Conservation (phyloP, 2,888 invertebrate genomes). For the Gerris lacustris region DNA sequence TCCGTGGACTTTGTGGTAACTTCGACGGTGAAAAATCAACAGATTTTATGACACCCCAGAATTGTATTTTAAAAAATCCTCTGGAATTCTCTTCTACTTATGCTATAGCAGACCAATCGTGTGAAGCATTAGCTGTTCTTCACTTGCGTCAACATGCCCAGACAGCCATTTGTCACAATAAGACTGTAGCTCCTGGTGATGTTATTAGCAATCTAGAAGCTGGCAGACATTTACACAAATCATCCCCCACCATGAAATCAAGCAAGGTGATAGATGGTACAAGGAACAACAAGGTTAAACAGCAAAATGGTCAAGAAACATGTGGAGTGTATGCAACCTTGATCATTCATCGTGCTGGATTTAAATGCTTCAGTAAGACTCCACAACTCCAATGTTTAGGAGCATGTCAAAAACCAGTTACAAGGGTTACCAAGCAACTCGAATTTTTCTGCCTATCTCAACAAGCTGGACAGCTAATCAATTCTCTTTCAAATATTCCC, state of each 20-base stretch:
- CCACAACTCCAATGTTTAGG: constrained; percentile 45
- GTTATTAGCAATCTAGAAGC: constrained; percentile 22
- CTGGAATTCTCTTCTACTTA: constrained; percentile 47
- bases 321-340: constrained; percentile 30
- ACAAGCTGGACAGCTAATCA: not conserved
- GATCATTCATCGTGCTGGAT: constrained; percentile 39
- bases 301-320: constrained; percentile 12
- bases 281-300: constrained; percentile 39
- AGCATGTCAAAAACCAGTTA: constrained; percentile 38
- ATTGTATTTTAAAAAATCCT: constrained; percentile 43
- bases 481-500: too few species aligned
- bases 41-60: constrained; percentile 48
- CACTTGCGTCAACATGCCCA: constrained; percentile 36
- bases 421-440: constrained; percentile 38
- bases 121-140: constrained; percentile 21
- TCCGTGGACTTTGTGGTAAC: constrained; percentile 54
- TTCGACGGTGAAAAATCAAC: constrained; percentile 46
- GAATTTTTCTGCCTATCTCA: constrained; percentile 32
- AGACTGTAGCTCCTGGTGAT: constrained; percentile 27
- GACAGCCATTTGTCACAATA: constrained; percentile 22
- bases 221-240: constrained; percentile 8
- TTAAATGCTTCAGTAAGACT: constrained; percentile 49
- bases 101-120: constrained; percentile 37
- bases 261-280: constrained; percentile 12
- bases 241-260: not conserved